Evolutionary conservation across 2,797 vertebrate genomes (phyloP), one percentile per base, ranked within the genome.

Genomic region (Enteromius fasciolatus): DNA sequence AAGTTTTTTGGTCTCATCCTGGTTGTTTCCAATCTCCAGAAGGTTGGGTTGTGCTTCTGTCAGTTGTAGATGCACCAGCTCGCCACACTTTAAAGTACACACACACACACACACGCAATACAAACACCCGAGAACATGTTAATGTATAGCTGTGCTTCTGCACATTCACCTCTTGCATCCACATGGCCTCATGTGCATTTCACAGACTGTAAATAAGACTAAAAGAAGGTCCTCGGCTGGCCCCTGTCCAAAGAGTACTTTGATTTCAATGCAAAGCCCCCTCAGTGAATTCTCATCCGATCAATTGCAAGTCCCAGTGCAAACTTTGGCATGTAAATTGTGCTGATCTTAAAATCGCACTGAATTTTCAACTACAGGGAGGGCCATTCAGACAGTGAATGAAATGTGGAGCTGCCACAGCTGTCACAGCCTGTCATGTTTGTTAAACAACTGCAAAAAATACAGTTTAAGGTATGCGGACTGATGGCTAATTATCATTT

Each of bases 1-100:
- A 54, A 98, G 92, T 11, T 92, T 95, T 89, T 92, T 94, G 78
- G 94, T 94, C 84, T 98, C 96, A 50, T 97, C 94, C 88, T 94
- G 94, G 92, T 94, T 96, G 67, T 91, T 94, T 59, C 97, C 97
- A 36, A 97, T 96, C 94, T 97, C 96, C 89, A 97, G 91, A 84
- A 98, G 94, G 88, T 95, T 95, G n/a, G 97, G 97, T 23, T 92
- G 90, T n/a, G 96, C 94, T 89, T 97, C 97, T 44, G 94, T 93
- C 88, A 98, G 86, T 61, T 97, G 96, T 69, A 99, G 93, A 69
- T 96, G 94, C 76, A 97, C 84, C 90, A 94, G 90, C 75, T 92
- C 90, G 50, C 97, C 97, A 87, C 96, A 95, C 97, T 98, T 87
- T 12, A 83, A 85, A 75, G 72, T 28, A n/a, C n/a, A n/a, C n/a